Base-by-base conservation (phyloP, 1,140 invertebrate species). In the Cyphomyrmex costatus region DNA sequence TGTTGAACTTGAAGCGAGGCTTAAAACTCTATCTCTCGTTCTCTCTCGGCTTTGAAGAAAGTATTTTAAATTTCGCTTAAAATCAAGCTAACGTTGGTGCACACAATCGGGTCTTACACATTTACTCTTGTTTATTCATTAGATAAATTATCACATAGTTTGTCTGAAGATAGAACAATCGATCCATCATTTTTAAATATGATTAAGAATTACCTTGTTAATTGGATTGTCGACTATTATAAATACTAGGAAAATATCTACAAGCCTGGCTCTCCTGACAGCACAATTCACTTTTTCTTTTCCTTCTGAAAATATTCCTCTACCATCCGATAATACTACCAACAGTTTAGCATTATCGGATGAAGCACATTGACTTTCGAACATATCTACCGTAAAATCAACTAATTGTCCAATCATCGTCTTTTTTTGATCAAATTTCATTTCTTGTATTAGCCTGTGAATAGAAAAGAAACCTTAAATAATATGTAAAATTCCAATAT, bases 161-260 rank as follows among this genome's bases (percentile, higher is more conserved):
- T 0, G 10, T 42, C 2, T 2, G 36, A 42, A 42, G 10, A 42
- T 42, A 8, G 8, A 42, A 42, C 7, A 42, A 42, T 2, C 33
- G 33, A 4, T 33, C 8, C 2, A 78, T 76, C 1, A 51, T 70
- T 60, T 74, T n/a, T 21, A 49, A 14, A 51, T 60, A 33, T 0
- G n/a, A 27, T 27, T 19, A 87, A 68, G 56, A 68, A 24, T 95
- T 94, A 98, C 98, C 96, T 99, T 98, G 93, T 97, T 98, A 56
- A 97, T 95, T 4, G 98, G 98, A 95, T 98, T 99, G 94, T 99
- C 99, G 33, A 99, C 97, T 77, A 99, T 98, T 56, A 99, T 96
- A 93, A 99, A 99, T 0, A 99, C 98, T 71, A 98, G 96, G 93
- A 99, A 99, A 85, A 99, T 97, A 58, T 98, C 96, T 30, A 97